Evolutionary conservation across 2,113 vertebrate genomes (phyloP), one percentile per base, ranked within the genome.

Genomic region (Tachuris rubrigastra): DNA sequence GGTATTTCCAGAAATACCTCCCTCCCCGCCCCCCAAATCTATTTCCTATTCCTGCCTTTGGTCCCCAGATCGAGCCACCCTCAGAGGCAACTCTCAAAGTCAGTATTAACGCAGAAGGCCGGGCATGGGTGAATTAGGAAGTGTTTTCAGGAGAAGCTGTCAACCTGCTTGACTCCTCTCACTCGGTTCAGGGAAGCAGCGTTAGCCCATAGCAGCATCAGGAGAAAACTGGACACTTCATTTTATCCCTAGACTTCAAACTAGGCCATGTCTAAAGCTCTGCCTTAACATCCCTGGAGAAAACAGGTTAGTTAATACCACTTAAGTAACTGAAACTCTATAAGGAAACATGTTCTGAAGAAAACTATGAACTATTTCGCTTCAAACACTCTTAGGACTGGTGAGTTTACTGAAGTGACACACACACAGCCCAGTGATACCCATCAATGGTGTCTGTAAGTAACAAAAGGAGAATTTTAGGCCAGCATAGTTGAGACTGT

Each of bases 251-350:
- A 37, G 76, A 94, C 86, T 93, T 83, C 96, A 90, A 87, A 83
- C 78, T 78, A 95, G 82, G 95, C 90, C 92, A 77, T 37, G 87
- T 95, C 94, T 95, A 92, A 95, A 88, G 91, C 90, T 94, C 69
- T 93, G 63, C 83, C 90, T 96, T 71, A 78, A 90, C 90, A 75
- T 71, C 71, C 73, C 78, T 12, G 62, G 87, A 92, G 90, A 82
- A 85, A 96, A 90, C 4, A 13, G 1, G 18, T 74, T 87, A 86
- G 50, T 60, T 66, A 89, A 90, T 56, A 89, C 58, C 72, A 89
- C 16, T 41, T 41, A 88, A 96, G 85, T 44, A 96, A 97, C 50
- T 95, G 46, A 72, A 87, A 88, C 35, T 67, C 72, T 42, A 50
- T 16, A 65, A 88, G 84, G 77, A 95, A 94, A 80, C 5, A 7